Evolutionary conservation across 2,797 vertebrate genomes (phyloP), one percentile per base, ranked within the genome.

Genomic region (Enteromius paludinosus): DNA sequence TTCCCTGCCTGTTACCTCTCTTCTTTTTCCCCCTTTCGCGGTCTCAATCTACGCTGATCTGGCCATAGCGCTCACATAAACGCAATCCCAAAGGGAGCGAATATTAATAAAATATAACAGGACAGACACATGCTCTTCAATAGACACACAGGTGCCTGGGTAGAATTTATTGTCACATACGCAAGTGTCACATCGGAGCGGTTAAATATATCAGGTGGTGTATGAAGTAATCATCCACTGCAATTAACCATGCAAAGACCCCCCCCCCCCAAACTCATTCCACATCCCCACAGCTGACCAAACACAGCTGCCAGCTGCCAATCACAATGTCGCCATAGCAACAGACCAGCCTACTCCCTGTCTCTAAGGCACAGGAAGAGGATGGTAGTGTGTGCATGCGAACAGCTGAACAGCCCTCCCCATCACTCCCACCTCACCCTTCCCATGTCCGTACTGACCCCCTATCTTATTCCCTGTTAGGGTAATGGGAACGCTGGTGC

Each of bases 241-340:
- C 77, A 86, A 72, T 84, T 74, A 54, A 49, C 66, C 54, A 77
- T 62, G 69, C 59, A 59, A 61, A n/a, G 25, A 56, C 47, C 82
- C 35, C 74, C 30, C 74, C 70, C 61, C 78, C 62, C 41, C 8
- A 43, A 87, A 90, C 90, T 91, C 83, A 72, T 73, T 35, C 74
- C 45, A 35, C 54, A 52, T 52, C 86, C 82, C 84, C 88, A 90
- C 88, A 90, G 87, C 90, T 91, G 90, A 91, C 89, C 90, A 91
- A 89, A 90, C 86, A 92, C 92, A 91, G 89, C 90, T 92, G 90
- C 88, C 89, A 88, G 87, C 88, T 90, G 90, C 87, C 91, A 88
- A 89, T 89, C 88, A 90, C 33, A 14, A 18, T 83, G 87, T 93
- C 85, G 12, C 89, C 87, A 90, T 87, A 87, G 90, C 88, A 92